Percentiles rank a stretch among this genome's conserved stretches.
Conservation (phyloP, 2,113 vertebrate species). For the Acrocephalus kingi region DNA sequence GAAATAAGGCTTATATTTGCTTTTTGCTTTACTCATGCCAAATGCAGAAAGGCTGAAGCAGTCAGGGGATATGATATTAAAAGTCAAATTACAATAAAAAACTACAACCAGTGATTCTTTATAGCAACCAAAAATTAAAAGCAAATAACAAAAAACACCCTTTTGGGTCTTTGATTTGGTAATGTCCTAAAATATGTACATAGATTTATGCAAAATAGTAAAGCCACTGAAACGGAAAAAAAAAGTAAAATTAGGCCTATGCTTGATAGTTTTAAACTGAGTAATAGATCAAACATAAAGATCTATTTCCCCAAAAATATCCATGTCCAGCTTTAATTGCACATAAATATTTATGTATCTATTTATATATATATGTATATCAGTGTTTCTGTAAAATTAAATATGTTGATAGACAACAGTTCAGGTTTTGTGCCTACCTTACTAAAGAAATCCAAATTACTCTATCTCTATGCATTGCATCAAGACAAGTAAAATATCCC, state of each 20-base stretch:
- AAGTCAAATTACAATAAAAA: conserved; percentile 48
- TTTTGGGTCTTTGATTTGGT: neutral
- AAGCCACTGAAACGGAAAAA: neutral
- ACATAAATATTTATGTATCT: neutral
- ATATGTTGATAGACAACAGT: neutral
- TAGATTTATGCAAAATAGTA: neutral
- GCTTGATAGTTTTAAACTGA: neutral
- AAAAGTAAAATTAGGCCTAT: neutral
- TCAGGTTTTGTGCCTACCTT: neutral
- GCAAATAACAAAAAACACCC: conserved; percentile 38
- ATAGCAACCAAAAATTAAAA: conserved; percentile 54
- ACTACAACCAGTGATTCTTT: neutral
- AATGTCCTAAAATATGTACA: neutral
- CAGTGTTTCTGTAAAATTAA: neutral
- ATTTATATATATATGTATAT: too few species aligned
- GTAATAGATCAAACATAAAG: neutral
- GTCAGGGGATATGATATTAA: conserved; percentile 14
- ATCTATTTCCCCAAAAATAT: neutral
- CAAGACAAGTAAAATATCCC: neutral
- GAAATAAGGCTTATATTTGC: conserved; percentile 52
- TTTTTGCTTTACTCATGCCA: neutral
- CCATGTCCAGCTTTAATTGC: neutral
- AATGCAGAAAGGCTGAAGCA: neutral
- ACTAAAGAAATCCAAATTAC: neutral
- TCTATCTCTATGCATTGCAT: neutral